Evolutionary conservation across 2,797 vertebrate species (phyloP).

Genomic region (Selene dorsalis): DNA sequence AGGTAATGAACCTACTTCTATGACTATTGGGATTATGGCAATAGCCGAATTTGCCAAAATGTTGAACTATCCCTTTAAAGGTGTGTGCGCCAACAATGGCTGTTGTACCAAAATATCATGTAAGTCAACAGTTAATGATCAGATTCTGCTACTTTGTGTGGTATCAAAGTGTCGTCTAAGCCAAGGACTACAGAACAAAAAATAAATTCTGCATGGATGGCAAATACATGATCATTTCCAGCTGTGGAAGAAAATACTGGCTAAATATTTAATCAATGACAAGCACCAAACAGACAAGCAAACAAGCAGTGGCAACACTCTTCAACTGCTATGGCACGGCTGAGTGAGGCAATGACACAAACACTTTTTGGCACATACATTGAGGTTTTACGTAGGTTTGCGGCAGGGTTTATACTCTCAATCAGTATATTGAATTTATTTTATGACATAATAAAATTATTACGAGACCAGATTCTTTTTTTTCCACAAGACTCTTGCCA

Average conservation of each 20-base stretch:
- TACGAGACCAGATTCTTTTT: constrained; percentile 7
- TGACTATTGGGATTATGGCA: too few relatives aligned
- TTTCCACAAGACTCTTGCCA: constrained; percentile 1
- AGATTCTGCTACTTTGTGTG: too few relatives aligned
- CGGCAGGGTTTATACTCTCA: constrained; percentile 1
- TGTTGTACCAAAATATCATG: neutral
- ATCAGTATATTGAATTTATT: constrained; percentile 7
- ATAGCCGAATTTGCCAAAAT: too few relatives aligned
- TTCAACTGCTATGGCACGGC: constrained; percentile 4
- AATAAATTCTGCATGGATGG: neutral
- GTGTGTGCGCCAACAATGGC: neutral
- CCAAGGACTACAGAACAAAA: neutral
- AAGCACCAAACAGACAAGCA: neutral
- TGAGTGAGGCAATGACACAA: constrained; percentile 8
- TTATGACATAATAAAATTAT: constrained; percentile 26
- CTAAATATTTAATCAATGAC: neutral
- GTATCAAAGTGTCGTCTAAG: neutral
- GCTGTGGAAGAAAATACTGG: too few relatives aligned
- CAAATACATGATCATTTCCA: neutral
- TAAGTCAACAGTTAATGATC: too few relatives aligned
- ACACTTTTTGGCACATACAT: neutral
- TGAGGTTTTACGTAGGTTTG: neutral
- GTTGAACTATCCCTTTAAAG: too few relatives aligned
- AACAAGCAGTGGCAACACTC: neutral
- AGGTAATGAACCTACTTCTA: too few relatives aligned